Base-by-base conservation (phyloP, 2,113 vertebrate species). In the Nothoprocta pentlandii region DNA sequence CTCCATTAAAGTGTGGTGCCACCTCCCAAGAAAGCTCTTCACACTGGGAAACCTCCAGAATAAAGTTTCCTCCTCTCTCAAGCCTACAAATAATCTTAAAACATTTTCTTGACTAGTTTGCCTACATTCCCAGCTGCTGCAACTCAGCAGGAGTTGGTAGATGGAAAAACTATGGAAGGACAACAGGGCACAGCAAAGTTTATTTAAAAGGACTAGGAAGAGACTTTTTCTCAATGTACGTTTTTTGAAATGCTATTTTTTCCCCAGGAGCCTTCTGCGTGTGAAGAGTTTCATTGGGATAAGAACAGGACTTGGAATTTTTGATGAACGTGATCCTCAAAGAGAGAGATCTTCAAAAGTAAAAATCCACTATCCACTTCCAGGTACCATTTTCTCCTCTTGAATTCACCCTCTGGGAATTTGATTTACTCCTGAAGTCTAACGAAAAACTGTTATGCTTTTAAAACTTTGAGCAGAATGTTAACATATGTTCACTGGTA, bases 401-500 rank as follows among this genome's bases (percentile, higher is more conserved):
- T 42, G 77, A 46, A 70, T 70, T 49, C 67, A 49, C 56, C 30
- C 6, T 10, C 47, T 19, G 26, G 32, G 47, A 89, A 67, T 2
- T 32, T 3, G 8, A 87, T 36, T 73, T 39, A 36, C 19, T 41
- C 39, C 36, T 76, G 7, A 44, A 17, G 44, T 12, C 0, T 2
- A n/a, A 44, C 77, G 51, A 23, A 22, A 75, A 84, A 67, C 10
- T 36, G 77, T 73, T 34, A 51, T 19, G 11, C n/a, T 53, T 80
- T 17, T n/a, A 28, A 20, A 42, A 46, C 41, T 42, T 32, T 6
- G 32, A 63, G 66, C 0, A 36, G 64, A 74, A 77, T 12, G 34
- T 3, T 47, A 36, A 82, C 1, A 19, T 2, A 6, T 0, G 19
- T 12, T 73, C 17, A 23, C 6, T 10, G 46, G 1, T 7, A 71